Percentiles rank a stretch among this genome's conserved stretches.
Evolutionary conservation across 2,113 vertebrate species (phyloP).

Genomic region (Clarias magur): DNA sequence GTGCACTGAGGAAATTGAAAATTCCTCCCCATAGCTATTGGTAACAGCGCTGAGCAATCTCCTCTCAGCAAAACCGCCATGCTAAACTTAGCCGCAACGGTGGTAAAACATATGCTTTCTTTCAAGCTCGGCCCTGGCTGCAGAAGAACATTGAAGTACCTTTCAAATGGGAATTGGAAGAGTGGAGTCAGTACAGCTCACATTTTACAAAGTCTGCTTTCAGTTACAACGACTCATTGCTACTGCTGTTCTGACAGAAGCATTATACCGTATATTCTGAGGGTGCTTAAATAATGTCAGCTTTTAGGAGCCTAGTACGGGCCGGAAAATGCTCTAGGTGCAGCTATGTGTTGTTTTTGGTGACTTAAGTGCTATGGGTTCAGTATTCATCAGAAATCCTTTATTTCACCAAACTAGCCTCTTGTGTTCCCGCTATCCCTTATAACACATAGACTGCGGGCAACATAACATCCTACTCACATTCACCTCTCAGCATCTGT

Average conservation of each 20-base stretch:
- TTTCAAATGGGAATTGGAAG: constrained; percentile 24
- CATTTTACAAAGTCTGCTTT: constrained; percentile 18
- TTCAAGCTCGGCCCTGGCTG: constrained; percentile 34
- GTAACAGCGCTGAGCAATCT: constrained; percentile 39
- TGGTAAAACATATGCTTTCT: constrained; percentile 31
- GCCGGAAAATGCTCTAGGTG: constrained; percentile 13
- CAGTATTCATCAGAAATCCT: constrained; percentile 33
- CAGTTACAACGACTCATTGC: constrained; percentile 21
- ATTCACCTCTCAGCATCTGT: constrained; percentile 2
- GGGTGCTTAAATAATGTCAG: constrained; percentile 26
- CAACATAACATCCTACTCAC: constrained; percentile 3
- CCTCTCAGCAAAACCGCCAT: constrained; percentile 25
- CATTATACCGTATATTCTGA: constrained; percentile 20
- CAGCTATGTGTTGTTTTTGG: constrained; percentile 39
- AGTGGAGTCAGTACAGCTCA: constrained; percentile 27
- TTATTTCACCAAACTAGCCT: constrained; percentile 25
- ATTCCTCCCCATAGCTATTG: constrained; percentile 42
- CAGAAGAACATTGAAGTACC: constrained; percentile 35
- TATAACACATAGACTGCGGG: constrained; percentile 7
- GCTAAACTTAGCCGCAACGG: constrained; percentile 40
- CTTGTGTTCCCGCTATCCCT: background rate
- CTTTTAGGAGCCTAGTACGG: constrained; percentile 25
- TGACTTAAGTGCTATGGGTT: constrained; percentile 28
- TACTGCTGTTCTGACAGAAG: constrained; percentile 2
- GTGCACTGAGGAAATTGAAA: constrained; percentile 55